Conservation (phyloP, 2,113 vertebrate species). For the Misgurnus mizolepis region DNA sequence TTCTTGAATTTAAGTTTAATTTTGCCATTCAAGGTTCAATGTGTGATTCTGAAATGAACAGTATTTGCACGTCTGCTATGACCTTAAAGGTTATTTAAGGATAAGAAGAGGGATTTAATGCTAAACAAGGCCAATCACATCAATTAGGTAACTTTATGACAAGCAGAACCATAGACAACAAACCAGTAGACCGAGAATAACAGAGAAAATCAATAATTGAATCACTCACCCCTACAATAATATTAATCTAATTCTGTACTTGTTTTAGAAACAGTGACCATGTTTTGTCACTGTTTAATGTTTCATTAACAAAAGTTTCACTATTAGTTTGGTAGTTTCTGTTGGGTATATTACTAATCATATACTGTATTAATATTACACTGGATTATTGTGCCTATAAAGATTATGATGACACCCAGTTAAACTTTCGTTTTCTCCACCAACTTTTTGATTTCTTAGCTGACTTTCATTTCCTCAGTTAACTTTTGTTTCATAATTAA, state of each 20-base stretch:
- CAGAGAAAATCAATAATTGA: not conserved
- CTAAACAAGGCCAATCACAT: not conserved
- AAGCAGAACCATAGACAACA: not conserved
- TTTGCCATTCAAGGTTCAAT: not conserved
- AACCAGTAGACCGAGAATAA: not conserved
- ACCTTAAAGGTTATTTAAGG: conserved; percentile 10
- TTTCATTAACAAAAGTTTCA: not conserved
- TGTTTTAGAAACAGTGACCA: not conserved
- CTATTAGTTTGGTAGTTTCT: not conserved
- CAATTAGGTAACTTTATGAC: not conserved
- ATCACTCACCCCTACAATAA: not conserved
- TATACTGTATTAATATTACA: no score
- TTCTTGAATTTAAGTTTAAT: not conserved
- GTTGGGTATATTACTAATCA: no score
- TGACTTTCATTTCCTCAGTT: no score
- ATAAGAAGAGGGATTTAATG: not conserved
- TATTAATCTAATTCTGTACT: not conserved
- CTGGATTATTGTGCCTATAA: no score
- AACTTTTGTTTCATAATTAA: no score
- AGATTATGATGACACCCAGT: no score
- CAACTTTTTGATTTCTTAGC: no score
- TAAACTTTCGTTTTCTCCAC: no score
- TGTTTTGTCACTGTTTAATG: no score
- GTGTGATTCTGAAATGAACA: conserved; percentile 5
- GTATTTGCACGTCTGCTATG: not conserved